These are phyloP conservation scores for Dioctria linearis DNA, from an alignment of 2,888 invertebrate species.

Conservation along the genomic window DNA sequence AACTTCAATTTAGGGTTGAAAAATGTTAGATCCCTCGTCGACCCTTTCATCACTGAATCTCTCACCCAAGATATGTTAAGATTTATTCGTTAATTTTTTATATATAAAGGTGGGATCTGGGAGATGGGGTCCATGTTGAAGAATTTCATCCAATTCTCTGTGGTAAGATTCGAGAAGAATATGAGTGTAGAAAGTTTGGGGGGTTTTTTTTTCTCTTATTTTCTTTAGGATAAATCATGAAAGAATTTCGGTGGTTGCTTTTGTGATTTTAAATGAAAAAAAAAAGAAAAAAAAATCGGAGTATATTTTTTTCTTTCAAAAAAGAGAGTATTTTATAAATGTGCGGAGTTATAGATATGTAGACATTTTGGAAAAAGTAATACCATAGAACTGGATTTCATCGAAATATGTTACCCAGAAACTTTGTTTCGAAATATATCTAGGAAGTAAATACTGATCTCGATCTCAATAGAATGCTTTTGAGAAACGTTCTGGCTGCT, in stretches of 20 bases:
- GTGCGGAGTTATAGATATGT: too few species aligned
- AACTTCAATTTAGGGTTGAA: conserved; percentile 28
- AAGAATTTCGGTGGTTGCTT: conserved; percentile 31
- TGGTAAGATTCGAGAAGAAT: conserved; percentile 28
- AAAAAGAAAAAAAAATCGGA: too few species aligned
- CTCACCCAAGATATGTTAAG: conserved; percentile 17
- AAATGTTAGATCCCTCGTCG: conserved; percentile 35
- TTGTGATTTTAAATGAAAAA: too few species aligned
- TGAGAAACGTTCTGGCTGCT: too few species aligned
- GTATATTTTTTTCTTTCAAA: too few species aligned
- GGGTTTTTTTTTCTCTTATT: conserved; percentile 22
- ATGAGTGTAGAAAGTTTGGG: conserved; percentile 24
- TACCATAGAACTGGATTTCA: too few species aligned
- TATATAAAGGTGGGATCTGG: conserved; percentile 23
- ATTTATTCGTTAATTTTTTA: conserved; percentile 52
- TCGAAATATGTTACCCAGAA: too few species aligned
- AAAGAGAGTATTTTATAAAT: too few species aligned
- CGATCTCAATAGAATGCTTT: too few species aligned
- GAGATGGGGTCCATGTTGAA: conserved; percentile 5
- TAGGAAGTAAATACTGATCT: too few species aligned
- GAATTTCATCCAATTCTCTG: conserved; percentile 37
- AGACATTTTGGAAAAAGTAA: too few species aligned
- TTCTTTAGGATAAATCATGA: conserved; percentile 30
- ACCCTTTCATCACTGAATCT: conserved; percentile 46
- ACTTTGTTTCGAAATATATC: too few species aligned